Evolutionary conservation across 1,140 invertebrate genomes (phyloP).

Genomic region (Musca domestica): DNA sequence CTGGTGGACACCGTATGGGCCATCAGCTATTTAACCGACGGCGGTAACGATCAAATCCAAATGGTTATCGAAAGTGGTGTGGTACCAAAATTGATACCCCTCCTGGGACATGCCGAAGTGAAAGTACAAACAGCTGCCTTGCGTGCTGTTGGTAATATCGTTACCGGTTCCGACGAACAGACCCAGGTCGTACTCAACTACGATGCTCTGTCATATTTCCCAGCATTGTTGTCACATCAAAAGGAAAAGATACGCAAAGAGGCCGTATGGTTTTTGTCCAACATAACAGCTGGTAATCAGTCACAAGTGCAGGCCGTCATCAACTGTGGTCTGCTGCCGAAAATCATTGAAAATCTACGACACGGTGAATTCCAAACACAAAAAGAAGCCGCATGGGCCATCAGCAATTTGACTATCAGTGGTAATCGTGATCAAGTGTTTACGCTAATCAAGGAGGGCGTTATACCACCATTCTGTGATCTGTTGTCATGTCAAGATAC

Average conservation of each 20-base stretch:
- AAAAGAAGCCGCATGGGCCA: constrained; percentile 98
- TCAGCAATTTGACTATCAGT: constrained; percentile 97
- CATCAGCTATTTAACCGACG: constrained; percentile 96
- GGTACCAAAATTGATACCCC: constrained; percentile 90
- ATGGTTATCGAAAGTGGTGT: constrained; percentile 97
- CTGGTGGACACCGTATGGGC: constrained; percentile 99
- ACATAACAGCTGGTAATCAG: constrained; percentile 97
- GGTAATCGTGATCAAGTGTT: constrained; percentile 88
- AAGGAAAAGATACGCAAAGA: constrained; percentile 81
- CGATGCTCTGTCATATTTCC: constrained; percentile 90
- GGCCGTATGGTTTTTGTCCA: constrained; percentile 98
- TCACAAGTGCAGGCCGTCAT: constrained; percentile 96
- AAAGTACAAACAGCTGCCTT: constrained; percentile 97
- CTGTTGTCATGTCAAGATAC: constrained; percentile 86
- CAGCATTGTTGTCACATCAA: constrained; percentile 81
- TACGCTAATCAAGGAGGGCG: constrained; percentile 82
- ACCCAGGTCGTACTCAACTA: constrained; percentile 93
- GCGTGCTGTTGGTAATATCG: constrained; percentile 97
- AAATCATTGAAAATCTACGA: constrained; percentile 89
- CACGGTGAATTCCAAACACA: constrained; percentile 98
- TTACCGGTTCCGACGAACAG: constrained; percentile 98
- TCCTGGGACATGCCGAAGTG: constrained; percentile 93
- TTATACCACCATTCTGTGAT: constrained; percentile 88
- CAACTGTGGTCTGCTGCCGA: constrained; percentile 88
- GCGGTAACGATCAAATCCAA: constrained; percentile 98